Percentiles rank a stretch among this genome's conserved stretches.
Evolutionary conservation across 53 echinoderm and acorn worm species (phyloP).

Genomic region (Mesocentrotus franciscanus): DNA sequence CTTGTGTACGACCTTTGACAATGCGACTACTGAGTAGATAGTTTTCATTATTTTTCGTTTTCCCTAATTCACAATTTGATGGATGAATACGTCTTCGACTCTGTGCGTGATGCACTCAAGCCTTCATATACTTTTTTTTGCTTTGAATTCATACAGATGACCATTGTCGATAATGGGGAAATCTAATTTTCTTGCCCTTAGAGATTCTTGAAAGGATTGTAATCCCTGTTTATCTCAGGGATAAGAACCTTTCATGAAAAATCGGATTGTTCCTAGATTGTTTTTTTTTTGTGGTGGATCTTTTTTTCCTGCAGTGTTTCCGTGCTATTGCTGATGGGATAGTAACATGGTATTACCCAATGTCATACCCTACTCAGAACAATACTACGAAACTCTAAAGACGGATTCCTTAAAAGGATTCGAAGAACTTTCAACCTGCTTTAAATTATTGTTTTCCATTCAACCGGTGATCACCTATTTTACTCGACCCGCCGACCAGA

Average conservation of each 20-base stretch:
- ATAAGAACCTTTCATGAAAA: conserved; percentile 21
- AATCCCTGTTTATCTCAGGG: conserved; percentile 27
- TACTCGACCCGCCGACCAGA: background rate
- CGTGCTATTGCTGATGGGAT: background rate
- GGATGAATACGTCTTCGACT: conserved; percentile 1
- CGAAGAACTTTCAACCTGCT: background rate
- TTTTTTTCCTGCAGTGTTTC: background rate
- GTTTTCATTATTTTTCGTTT: conserved; percentile 36
- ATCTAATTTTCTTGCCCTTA: conserved; percentile 47
- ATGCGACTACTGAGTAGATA: background rate
- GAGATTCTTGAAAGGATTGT: conserved; percentile 36
- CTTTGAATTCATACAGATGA: background rate
- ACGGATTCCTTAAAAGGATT: background rate
- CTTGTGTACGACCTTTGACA: conserved; percentile 3
- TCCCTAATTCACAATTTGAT: background rate
- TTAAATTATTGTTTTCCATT: background rate
- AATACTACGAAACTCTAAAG: background rate
- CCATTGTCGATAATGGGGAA: conserved; percentile 24
- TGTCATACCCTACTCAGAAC: background rate
- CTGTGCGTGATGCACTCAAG: background rate
- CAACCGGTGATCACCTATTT: background rate
- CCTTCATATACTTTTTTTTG: background rate
- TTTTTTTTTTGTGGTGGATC: background rate
- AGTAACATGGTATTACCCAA: background rate
- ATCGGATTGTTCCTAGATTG: conserved; percentile 17